Conservation (phyloP, 53 echinoderm and acorn worm genomes). For the Zoroaster sp. region DNA sequence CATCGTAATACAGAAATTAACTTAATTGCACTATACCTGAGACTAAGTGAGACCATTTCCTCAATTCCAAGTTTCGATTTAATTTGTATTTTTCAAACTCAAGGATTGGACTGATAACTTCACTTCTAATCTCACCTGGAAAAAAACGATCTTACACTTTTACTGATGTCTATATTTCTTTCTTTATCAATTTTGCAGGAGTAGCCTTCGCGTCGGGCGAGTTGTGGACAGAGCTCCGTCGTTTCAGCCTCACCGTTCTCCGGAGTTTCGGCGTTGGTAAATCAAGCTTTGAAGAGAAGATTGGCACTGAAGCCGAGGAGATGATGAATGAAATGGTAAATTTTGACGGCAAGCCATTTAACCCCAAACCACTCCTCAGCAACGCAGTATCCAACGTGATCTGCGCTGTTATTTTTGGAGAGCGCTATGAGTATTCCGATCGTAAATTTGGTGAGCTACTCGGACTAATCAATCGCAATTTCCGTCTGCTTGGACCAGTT, state of each 20-base stretch:
- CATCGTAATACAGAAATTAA: no score
- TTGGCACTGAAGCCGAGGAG: constrained; percentile 56
- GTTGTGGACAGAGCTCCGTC: constrained; percentile 51
- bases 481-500: not conserved
- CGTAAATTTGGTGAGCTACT: not conserved
- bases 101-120: no score
- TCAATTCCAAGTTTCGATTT: no score
- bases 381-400: constrained; percentile 61
- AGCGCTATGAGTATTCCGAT: constrained; percentile 58
- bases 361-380: constrained; percentile 23
- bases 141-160: no score
- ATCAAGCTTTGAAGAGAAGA: constrained; percentile 57
- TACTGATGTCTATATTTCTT: not conserved
- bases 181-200: constrained; percentile 25
- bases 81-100: no score
- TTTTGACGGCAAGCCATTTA: constrained; percentile 47
- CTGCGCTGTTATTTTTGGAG: constrained; percentile 51
- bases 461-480: not conserved
- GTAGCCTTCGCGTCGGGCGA: constrained; percentile 28
- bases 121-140: no score
- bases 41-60: no score
- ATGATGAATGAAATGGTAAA: constrained; percentile 42
- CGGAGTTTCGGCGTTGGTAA: constrained; percentile 64
- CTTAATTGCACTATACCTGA: not conserved
- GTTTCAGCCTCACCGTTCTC: constrained; percentile 50